Base-by-base conservation (phyloP, 1,140 invertebrate species). In the Panagrolaimus sp. region DNA sequence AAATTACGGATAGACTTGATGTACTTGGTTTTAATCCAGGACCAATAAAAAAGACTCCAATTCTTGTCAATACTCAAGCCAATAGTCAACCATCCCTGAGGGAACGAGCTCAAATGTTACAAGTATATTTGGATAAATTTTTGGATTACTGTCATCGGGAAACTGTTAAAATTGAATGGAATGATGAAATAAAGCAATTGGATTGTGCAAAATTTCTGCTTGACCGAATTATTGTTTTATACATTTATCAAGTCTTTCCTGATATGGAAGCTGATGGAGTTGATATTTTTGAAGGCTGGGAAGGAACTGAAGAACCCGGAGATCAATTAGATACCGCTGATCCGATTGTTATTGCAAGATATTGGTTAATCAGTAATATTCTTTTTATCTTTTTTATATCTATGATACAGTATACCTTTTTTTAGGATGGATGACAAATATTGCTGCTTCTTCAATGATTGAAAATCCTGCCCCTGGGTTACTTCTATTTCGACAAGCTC, bases 41-140 rank as follows among this genome's bases (percentile, higher is more conserved):
- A 8, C 70, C 74, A 46, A 10, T 65, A 6, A 38, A 63, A 26
- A 45, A 65, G 1, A 47, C 69, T 14, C 77, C 75, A 7, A 48
- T 74, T 17, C 43, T 32, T 38, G 32, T 24, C 14, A 67, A 65
- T 47, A n/a, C 65, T 48, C 12, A 72, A 43, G 32, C 72, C 38
- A 17, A 66, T 38, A 73, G 73, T 46, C 17, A 45, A 24, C 28
- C 48, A 26, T 58, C 47, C 3, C 43, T 71, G 10, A 73, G 76
- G 12, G 80, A 81, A 58, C 38, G 71, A 17, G 79, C 79, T 12
- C 81, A 81, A 48, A 75, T 69, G 48, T 65, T 81, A 8, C 79
- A 81, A 69, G 79, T 82, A 10, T 81, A 81, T 65, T 58, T 82
- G 47, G 80, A 82, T 48, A 82, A 82, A 67, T 83, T 82, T 52